These are phyloP conservation scores for Cryptus viduatorius DNA, from an alignment of 2,888 invertebrate genomes.

Conservation along the genomic window DNA sequence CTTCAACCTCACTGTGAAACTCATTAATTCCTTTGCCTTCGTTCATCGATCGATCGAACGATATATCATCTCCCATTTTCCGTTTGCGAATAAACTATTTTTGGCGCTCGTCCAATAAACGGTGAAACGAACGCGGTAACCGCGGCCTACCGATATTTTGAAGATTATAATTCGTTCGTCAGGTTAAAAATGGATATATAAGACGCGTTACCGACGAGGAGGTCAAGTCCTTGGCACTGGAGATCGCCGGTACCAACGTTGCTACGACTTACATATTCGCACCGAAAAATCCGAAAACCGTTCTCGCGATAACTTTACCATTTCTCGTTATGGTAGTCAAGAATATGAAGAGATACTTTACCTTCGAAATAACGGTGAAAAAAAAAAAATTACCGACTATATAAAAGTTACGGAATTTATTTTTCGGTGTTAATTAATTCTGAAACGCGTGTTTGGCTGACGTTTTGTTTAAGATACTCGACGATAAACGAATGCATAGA, in stretches of 20 bases:
- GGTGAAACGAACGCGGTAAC: too few relatives aligned
- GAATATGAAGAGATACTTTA: slow-evolving; percentile 97
- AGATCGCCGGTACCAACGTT: slow-evolving; percentile 97
- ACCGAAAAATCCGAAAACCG: slow-evolving; percentile 95
- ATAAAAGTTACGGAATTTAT: background rate
- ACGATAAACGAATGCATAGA: slow-evolving; percentile 96
- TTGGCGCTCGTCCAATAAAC: slow-evolving; percentile 52
- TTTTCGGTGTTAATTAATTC: background rate
- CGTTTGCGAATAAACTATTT: slow-evolving; percentile 39
- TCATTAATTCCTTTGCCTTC: slow-evolving; percentile 32
- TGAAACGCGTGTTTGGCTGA: background rate
- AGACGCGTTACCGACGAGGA: slow-evolving; percentile 97
- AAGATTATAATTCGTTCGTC: slow-evolving; percentile 31
- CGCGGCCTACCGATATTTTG: slow-evolving; percentile 6
- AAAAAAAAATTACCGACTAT: slow-evolving; percentile 1
- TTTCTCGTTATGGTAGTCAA: slow-evolving; percentile 98
- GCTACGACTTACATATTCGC: slow-evolving; percentile 97
- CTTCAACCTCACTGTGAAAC: slow-evolving; percentile 39
- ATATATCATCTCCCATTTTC: slow-evolving; percentile 3
- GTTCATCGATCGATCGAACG: slow-evolving; percentile 54
- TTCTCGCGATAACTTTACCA: slow-evolving; percentile 96
- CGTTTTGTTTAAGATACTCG: slow-evolving; percentile 90
- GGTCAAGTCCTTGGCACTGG: slow-evolving; percentile 96
- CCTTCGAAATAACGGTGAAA: slow-evolving; percentile 97
- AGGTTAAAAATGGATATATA: slow-evolving; percentile 95